Evolutionary conservation across 1,140 invertebrate species (phyloP).

Genomic region (Lucilia sericata): DNA sequence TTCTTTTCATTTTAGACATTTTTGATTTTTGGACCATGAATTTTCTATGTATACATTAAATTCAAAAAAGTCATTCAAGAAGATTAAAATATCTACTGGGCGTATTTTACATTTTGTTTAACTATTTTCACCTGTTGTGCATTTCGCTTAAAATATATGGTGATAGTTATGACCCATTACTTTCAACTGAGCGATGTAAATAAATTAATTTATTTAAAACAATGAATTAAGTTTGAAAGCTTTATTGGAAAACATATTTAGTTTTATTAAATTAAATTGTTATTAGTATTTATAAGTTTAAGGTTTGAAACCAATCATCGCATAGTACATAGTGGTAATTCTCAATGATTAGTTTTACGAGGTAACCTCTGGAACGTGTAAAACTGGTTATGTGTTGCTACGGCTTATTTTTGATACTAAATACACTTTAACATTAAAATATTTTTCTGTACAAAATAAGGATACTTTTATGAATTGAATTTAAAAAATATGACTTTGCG

Average conservation of each 20-base stretch:
- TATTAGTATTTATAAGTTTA: conserved; percentile 6
- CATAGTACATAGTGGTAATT: background rate
- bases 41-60: too few species aligned
- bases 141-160: too few species aligned
- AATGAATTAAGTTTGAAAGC: background rate
- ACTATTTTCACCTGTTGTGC: too few species aligned
- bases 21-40: too few species aligned
- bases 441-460: background rate
- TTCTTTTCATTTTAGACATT: too few species aligned
- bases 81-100: too few species aligned
- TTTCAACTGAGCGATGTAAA: too few species aligned
- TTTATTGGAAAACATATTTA: background rate
- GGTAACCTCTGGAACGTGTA: conserved; percentile 14
- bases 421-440: conserved; percentile 1
- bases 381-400: conserved; percentile 3
- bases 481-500: background rate
- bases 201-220: background rate
- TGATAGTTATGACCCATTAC: too few species aligned
- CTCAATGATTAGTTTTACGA: conserved; percentile 14
- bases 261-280: conserved; percentile 11
- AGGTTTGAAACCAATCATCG: background rate
- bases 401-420: background rate
- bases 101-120: too few species aligned
- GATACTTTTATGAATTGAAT: background rate
- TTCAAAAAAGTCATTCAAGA: too few species aligned